Base-by-base conservation (phyloP, 2,888 invertebrate genomes). In the Drosophila hamatofila region DNA sequence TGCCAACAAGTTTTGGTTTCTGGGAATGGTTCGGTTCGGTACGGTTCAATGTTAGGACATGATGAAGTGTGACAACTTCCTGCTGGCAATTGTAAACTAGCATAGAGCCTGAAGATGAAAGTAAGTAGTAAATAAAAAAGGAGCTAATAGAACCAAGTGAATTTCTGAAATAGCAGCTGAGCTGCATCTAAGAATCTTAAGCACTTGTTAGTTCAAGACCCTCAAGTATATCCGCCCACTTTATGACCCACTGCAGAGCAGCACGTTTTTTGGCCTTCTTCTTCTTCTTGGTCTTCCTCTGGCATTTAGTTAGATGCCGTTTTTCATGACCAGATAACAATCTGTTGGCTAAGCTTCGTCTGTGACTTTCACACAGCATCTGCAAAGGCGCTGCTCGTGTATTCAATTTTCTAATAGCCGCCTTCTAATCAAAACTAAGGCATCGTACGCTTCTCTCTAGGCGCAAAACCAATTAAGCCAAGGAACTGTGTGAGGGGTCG, bases 401-500 rank as follows among this genome's bases (percentile, higher is more conserved):
- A 87, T 88, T 87, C 83, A 83, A 89, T 84, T 88, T 86, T 83
- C 79, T 87, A 88, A 86, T 84, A 88, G 84, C 81, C 78, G 81
- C 77, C 81, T 73, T 64, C 89, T 79, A 87, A 84, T 84, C 84
- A 81, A 83, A 84, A 81, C 84, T 79, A 79, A 87, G 84, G 89
- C 89, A 84, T 84, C 84, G 70, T 70, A 67, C 67, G 58, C 25
- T 51, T 75, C 81, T 80, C 44, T 80, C 44, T 66, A 73, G 85
- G 86, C 88, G 88, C 88, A 86, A 86, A 89, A 86, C 88, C 89
- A 86, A 86, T 86, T 86, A 86, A 86, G 81, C 75, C 54, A 51
- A 56, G 49, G 65, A 68, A 71, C 65, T 67, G 68, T 67, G 30
- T 6, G 33, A 33, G 23, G 42, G 46, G 8, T 35, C 21, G 58